Conservation (phyloP, 2,888 invertebrate genomes). For the Leucophora obtusa region DNA sequence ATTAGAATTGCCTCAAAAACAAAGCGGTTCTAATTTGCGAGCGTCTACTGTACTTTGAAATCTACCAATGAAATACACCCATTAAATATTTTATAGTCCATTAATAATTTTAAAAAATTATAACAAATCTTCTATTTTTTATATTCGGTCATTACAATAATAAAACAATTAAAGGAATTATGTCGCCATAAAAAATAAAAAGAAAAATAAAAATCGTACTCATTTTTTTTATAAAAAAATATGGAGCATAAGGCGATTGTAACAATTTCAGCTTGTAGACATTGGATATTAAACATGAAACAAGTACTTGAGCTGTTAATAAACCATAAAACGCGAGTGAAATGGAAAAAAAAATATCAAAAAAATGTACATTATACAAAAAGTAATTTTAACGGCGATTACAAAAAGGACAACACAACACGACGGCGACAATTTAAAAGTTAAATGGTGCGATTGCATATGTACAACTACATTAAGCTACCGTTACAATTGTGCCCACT, state of each 20-base stretch:
- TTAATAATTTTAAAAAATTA: no score
- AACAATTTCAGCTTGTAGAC: slow-evolving; percentile 68
- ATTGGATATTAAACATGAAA: slow-evolving; percentile 69
- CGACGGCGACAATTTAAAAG: slow-evolving; percentile 55
- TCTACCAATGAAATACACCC: no score
- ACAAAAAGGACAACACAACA: slow-evolving; percentile 30
- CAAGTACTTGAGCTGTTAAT: slow-evolving; percentile 60
- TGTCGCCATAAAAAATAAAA: slow-evolving; percentile 69
- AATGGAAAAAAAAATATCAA: slow-evolving; percentile 25
- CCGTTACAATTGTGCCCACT: slow-evolving; percentile 3
- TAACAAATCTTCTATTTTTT: slow-evolving; percentile 43
- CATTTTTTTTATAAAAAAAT: slow-evolving; percentile 48
- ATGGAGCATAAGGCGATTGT: slow-evolving; percentile 74
- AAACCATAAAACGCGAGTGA: slow-evolving; percentile 65
- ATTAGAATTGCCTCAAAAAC: no score
- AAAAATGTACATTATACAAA: slow-evolving; percentile 13
- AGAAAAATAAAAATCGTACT: slow-evolving; percentile 50
- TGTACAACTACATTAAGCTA: slow-evolving; percentile 41
- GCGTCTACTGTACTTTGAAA: no score
- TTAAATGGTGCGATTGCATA: slow-evolving; percentile 56
- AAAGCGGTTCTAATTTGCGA: no score
- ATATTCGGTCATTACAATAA: slow-evolving; percentile 57
- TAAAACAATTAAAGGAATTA: slow-evolving; percentile 71
- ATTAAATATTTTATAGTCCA: no score
- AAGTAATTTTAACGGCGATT: not conserved